Evolutionary conservation across 2,797 vertebrate species (phyloP).

Genomic region (Tenualosa thibaudeaui): DNA sequence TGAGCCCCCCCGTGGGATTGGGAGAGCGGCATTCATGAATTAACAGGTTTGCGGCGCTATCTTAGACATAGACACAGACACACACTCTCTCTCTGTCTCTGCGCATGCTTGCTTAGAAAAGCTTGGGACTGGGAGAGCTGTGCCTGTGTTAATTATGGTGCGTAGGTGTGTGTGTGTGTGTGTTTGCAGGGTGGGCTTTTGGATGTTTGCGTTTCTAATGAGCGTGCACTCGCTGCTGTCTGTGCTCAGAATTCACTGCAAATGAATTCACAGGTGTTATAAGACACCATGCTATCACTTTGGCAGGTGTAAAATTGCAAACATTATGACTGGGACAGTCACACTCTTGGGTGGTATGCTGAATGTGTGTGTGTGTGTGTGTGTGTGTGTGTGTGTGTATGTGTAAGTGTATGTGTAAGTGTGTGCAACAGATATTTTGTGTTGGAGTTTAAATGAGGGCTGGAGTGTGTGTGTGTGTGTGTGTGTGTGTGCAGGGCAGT

Average conservation of each 20-base stretch:
- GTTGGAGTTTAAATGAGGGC: neutral
- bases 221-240: neutral
- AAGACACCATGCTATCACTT: slow-evolving; percentile 8
- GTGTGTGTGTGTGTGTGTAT: neutral
- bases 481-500: neutral
- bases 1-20: neutral
- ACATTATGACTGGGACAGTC: neutral
- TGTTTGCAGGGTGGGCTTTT: neutral
- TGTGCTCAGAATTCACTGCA: neutral
- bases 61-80: neutral
- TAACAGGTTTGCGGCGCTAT: neutral
- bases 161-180: neutral
- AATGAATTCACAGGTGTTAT: slow-evolving; percentile 9
- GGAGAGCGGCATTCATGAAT: neutral
- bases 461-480: neutral
- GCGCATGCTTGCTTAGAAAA: too few relatives aligned
- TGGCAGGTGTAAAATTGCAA: neutral
- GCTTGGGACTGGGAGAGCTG: neutral
- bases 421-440: neutral
- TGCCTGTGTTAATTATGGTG: neutral
- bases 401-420: neutral
- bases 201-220: slow-evolving; percentile 7
- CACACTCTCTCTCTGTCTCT: neutral
- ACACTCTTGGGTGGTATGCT: neutral
- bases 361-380: neutral